These are phyloP conservation scores for Nemotelus pantherinus DNA, from an alignment of 2,888 invertebrate species.

Conservation along the genomic window DNA sequence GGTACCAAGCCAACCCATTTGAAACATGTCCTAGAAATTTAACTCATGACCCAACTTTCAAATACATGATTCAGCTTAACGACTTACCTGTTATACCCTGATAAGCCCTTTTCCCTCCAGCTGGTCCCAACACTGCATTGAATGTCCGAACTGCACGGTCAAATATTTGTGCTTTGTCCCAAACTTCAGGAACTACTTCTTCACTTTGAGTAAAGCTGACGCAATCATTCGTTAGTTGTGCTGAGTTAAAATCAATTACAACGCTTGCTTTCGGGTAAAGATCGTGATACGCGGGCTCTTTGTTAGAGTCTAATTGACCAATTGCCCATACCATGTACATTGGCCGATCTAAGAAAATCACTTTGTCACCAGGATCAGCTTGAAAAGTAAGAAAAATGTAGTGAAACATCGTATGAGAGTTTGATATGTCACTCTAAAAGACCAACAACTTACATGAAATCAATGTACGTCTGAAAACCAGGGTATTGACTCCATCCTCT, in stretches of 20 bases:
- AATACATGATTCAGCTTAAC: not conserved
- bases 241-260: slow-evolving; percentile 72
- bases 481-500: slow-evolving; percentile 78
- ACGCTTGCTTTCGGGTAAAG: slow-evolving; percentile 79
- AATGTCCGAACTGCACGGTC: slow-evolving; percentile 80
- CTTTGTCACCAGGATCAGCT: slow-evolving; percentile 83
- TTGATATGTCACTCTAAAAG: no score
- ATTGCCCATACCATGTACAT: slow-evolving; percentile 85
- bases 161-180: slow-evolving; percentile 74
- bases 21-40: slow-evolving; percentile 69
- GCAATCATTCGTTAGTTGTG: slow-evolving; percentile 76
- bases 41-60: not conserved
- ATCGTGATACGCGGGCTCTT: slow-evolving; percentile 86
- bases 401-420: not conserved
- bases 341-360: slow-evolving; percentile 71
- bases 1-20: slow-evolving; percentile 87
- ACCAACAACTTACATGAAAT: slow-evolving; percentile 72
- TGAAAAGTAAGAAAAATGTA: slow-evolving; percentile 52
- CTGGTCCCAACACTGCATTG: slow-evolving; percentile 83
- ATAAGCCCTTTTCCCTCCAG: slow-evolving; percentile 83
- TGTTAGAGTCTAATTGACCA: slow-evolving; percentile 79
- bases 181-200: slow-evolving; percentile 64
- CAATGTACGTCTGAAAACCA: slow-evolving; percentile 81
- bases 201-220: slow-evolving; percentile 72
- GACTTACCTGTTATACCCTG: slow-evolving; percentile 73